A percentile compares a stretch with the other conserved stretches of the same genome.
Conservation (phyloP, 2,888 invertebrate species). For the Dynastes grantii region DNA sequence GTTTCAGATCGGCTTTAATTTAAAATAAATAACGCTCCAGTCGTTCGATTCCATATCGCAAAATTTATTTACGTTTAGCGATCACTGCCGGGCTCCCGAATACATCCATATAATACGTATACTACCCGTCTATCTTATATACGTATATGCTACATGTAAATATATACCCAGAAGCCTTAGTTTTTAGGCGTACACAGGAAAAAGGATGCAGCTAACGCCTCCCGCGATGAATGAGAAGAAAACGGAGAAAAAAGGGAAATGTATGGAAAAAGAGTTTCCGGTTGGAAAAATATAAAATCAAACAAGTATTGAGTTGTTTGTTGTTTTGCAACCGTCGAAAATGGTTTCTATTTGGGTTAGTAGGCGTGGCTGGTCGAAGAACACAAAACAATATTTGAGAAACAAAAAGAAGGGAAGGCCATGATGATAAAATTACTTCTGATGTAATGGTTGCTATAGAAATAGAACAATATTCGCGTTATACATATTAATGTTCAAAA, state of each 20-base stretch:
- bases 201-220: background rate
- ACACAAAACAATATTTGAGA: background rate
- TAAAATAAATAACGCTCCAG: constrained; percentile 45
- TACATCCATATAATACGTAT: background rate
- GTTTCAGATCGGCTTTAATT: constrained; percentile 50
- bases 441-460: too few relatives aligned
- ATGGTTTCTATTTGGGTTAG: background rate
- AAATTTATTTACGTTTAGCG: constrained; percentile 31
- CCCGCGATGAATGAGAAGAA: background rate
- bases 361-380: background rate
- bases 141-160: too few relatives aligned
- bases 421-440: background rate
- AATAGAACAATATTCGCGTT: too few relatives aligned
- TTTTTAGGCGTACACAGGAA: too few relatives aligned
- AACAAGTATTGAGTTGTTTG: constrained; percentile 9
- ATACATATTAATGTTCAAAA: too few relatives aligned
- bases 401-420: background rate
- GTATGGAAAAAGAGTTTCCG: background rate
- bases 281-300: constrained; percentile 1
- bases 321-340: background rate
- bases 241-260: background rate
- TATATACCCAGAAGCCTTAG: too few relatives aligned
- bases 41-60: constrained; percentile 35
- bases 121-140: background rate
- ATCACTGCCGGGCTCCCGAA: background rate